Evolutionary conservation across 1,140 invertebrate species (phyloP).

Genomic region (Drosophila pruinosa): DNA sequence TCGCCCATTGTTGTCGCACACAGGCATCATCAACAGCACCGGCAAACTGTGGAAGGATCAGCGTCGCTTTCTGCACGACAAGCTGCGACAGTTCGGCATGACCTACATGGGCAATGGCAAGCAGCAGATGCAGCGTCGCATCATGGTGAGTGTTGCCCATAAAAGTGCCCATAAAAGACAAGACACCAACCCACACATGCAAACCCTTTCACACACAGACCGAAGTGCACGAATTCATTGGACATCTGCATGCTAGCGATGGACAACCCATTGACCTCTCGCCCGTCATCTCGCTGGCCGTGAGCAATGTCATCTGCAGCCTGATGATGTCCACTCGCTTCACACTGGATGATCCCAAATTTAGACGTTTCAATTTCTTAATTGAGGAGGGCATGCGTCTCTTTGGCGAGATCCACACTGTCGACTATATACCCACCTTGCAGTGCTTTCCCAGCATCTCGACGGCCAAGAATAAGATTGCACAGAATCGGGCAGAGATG

Average conservation of each 20-base stretch:
- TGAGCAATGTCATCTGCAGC: constrained; percentile 96
- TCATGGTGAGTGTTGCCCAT: constrained; percentile 88
- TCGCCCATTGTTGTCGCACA: constrained; percentile 34
- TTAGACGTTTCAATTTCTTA: constrained; percentile 90
- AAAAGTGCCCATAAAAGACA: too few species aligned
- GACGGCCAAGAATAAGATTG: constrained; percentile 89
- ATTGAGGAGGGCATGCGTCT: constrained; percentile 95
- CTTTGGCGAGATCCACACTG: constrained; percentile 91
- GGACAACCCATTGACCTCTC: constrained; percentile 88
- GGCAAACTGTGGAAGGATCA: constrained; percentile 96
- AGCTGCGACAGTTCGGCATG: constrained; percentile 95
- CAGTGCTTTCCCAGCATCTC: constrained; percentile 90
- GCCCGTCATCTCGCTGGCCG: constrained; percentile 89
- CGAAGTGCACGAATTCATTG: constrained; percentile 90
- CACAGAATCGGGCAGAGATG: constrained; percentile 92
- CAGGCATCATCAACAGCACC: constrained; percentile 95
- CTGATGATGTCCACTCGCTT: constrained; percentile 95
- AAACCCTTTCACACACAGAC: constrained; percentile 84
- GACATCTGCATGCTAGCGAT: constrained; percentile 85
- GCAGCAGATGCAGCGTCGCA: constrained; percentile 92
- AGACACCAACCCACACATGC: too few species aligned
- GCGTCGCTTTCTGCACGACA: constrained; percentile 94
- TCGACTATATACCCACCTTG: constrained; percentile 85
- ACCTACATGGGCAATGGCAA: constrained; percentile 91
- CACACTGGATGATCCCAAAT: constrained; percentile 88